phyloP scores from a whole-genome alignment of 2,888 invertebrate genomes.

The Habroteleia sp. region DNA sequence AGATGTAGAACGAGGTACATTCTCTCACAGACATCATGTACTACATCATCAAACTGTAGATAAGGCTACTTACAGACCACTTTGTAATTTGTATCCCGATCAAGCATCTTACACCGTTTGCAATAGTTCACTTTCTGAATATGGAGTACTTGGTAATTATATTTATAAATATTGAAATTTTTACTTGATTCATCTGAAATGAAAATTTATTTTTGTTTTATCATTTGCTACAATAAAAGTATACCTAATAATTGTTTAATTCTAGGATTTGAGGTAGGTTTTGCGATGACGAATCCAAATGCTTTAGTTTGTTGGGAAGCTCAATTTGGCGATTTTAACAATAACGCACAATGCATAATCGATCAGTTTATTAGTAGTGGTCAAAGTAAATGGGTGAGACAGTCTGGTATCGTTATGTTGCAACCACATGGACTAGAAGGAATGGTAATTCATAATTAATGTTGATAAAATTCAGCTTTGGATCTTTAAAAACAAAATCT shows the following conservation, averaged over 20 bases:
- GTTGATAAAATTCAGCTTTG: too few relatives aligned
- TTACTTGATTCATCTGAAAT: too few relatives aligned
- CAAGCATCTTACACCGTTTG: conserved; percentile 99
- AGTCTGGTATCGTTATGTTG: conserved; percentile 96
- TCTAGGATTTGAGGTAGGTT: conserved; percentile 97
- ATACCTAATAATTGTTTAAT: too few relatives aligned
- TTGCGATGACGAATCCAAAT: conserved; percentile 99
- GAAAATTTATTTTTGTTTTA: too few relatives aligned
- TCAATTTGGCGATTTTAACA: conserved; percentile 99
- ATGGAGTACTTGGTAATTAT: conserved; percentile 88
- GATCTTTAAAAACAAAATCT: too few relatives aligned
- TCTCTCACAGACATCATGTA: conserved; percentile 97
- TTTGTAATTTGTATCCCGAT: conserved; percentile 96
- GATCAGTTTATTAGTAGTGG: conserved; percentile 96
- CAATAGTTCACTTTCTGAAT: conserved; percentile 99
- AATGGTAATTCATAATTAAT: conserved; percentile 85
- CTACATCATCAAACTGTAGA: conserved; percentile 98
- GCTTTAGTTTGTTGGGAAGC: conserved; percentile 99
- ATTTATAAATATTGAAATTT: too few relatives aligned
- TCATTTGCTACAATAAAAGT: too few relatives aligned
- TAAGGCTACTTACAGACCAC: conserved; percentile 92
- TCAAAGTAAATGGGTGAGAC: conserved; percentile 98
- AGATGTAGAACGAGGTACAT: conserved; percentile 97
- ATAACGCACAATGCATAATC: conserved; percentile 98
- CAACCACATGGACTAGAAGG: conserved; percentile 99